Base-by-base conservation (phyloP, 2,888 invertebrate species). In the Epinotia nisella region DNA sequence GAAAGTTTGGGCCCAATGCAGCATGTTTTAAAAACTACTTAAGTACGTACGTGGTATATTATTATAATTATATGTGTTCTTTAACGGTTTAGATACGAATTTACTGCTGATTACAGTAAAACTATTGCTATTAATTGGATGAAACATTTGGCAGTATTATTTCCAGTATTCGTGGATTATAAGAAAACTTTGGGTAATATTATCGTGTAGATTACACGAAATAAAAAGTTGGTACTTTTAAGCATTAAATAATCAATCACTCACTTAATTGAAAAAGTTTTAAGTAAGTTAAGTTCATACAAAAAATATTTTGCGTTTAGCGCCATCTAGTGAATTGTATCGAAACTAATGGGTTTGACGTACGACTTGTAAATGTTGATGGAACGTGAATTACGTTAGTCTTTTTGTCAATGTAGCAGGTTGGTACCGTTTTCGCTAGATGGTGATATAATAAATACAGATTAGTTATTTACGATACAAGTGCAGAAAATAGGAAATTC, bases 1-100 rank as follows among this genome's bases (percentile, higher is more conserved):
- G 56, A 64, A 69, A 69, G 68, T 69, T 72, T 67, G 55, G 19
- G 19, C 5, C 49, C n/a, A 49, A 49, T 49, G 49, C 49, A 7
- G n/a, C n/a, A n/a, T 5, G 3, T 49, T 49, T 7, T 61, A 1
- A 24, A 45, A 24, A 24, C 3, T n/a, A 29, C 21, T 66, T 19
- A 17, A 9, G 29, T 35, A 39, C 35, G 29, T n/a, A 24, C 24
- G 11, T 17, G 2, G 51, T 62, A n/a, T 17, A n/a, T n/a, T n/a
- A n/a, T n/a, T n/a, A n/a, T 5, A 3, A 39, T 19, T 41, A 19
- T 41, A 60, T 60, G 41, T 35, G 17, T 59, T 39, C 1, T 35
- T 59, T 35, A 59, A 35, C 29, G 45, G 45, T 49, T 49, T 49
- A 1, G 15, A 45, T 13, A 45, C 1, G 15, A 3, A 45, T 15